Percentiles rank a stretch among this genome's conserved stretches.
Conservation (phyloP, 1,140 invertebrate genomes). For the Bombus breviceps region DNA sequence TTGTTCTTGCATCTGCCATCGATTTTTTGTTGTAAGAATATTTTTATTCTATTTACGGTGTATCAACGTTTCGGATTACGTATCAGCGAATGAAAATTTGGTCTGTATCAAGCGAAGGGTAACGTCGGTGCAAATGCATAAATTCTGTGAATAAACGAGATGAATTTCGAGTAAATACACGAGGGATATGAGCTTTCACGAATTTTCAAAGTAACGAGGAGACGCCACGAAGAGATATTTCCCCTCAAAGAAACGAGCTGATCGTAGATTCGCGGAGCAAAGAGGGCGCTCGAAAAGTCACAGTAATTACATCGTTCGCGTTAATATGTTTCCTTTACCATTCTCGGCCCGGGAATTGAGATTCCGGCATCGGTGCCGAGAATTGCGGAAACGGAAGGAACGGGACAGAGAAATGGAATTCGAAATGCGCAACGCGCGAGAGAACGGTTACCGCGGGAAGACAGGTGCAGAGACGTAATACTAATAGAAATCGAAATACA, state of each 20-base stretch:
- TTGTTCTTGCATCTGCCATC: background rate
- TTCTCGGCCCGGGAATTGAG: background rate
- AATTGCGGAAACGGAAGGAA: background rate
- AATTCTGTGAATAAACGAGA: background rate
- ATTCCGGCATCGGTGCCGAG: constrained; percentile 17
- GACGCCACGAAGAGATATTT: background rate
- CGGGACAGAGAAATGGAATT: background rate
- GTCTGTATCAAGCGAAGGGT: background rate
- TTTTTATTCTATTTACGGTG: background rate
- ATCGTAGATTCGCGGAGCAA: background rate
- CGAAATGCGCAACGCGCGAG: background rate
- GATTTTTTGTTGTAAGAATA: background rate
- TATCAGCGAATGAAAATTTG: background rate
- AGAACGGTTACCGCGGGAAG: background rate
- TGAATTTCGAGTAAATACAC: background rate
- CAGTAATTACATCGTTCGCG: constrained; percentile 24
- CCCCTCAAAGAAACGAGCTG: too few species aligned
- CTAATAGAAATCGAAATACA: constrained; percentile 42
- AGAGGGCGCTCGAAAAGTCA: background rate
- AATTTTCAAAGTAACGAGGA: background rate
- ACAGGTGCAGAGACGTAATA: constrained; percentile 32
- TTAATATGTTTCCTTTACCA: constrained; percentile 6
- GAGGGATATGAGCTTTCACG: too few species aligned
- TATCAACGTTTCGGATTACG: too few species aligned
- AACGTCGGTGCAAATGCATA: too few species aligned